These are phyloP conservation scores for Rhabdornis inornatus DNA, from an alignment of 2,113 vertebrate species.

Conservation along the genomic window DNA sequence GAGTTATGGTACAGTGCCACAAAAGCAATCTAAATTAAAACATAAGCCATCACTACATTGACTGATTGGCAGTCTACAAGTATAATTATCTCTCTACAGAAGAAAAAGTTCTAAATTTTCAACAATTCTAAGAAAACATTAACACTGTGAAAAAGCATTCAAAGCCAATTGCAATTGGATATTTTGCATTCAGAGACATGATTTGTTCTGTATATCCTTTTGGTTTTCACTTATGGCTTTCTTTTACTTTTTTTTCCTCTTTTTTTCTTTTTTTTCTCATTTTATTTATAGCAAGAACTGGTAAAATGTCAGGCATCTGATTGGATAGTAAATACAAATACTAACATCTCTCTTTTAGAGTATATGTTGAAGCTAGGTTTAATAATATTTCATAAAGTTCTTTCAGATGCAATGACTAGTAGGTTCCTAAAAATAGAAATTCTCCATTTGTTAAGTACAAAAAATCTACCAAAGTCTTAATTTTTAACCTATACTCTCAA, in stretches of 20 bases:
- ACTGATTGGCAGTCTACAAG: not conserved
- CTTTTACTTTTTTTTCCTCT: not conserved
- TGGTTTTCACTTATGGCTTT: not conserved
- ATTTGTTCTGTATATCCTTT: not conserved
- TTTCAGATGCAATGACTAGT: not conserved
- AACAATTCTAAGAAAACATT: not conserved
- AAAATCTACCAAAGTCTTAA: not conserved
- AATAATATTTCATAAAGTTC: not conserved
- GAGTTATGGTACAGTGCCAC: not conserved
- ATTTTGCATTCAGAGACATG: not conserved
- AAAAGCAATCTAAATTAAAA: constrained; percentile 28
- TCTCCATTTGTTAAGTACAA: constrained; percentile 17
- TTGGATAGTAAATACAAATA: not conserved
- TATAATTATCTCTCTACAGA: not conserved
- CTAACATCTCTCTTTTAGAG: not conserved
- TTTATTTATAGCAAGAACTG: not conserved
- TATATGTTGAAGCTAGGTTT: not conserved
- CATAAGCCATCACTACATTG: not conserved
- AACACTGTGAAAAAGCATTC: not conserved
- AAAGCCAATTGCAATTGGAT: not conserved
- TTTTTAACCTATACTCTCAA: not conserved
- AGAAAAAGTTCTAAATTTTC: not conserved
- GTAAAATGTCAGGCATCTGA: not conserved
- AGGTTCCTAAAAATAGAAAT: not conserved
- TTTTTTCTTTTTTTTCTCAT: not conserved